phyloP scores from a whole-genome alignment of 2,888 invertebrate genomes.

The Listrodromus nycthemerus region DNA sequence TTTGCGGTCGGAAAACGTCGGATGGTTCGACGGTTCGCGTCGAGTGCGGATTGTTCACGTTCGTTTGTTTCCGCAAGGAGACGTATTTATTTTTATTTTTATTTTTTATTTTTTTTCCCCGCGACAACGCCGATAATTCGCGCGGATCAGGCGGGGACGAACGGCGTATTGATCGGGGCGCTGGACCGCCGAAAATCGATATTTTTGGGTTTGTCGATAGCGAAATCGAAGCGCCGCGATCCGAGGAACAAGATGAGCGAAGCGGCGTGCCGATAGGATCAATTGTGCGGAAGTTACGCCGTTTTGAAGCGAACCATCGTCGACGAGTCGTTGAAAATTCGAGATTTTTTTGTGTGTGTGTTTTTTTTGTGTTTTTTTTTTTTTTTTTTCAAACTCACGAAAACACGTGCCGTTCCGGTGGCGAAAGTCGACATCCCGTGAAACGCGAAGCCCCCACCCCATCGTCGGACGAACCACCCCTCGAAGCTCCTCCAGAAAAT shows the following conservation, averaged over 20 bases:
- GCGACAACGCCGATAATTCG: too few species aligned
- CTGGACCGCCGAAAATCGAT: neutral
- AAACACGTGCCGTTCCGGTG: too few species aligned
- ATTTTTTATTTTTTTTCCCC: too few species aligned
- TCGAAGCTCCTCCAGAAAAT: slow-evolving; percentile 74
- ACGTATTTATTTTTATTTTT: too few species aligned
- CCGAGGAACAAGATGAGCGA: neutral
- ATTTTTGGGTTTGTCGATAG: neutral
- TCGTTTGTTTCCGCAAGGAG: neutral
- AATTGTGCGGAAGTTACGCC: neutral
- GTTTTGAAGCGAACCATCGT: neutral
- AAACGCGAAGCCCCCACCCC: too few species aligned
- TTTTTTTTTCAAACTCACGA: too few species aligned
- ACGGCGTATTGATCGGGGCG: neutral
- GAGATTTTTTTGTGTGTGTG: too few species aligned
- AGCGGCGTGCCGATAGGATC: neutral
- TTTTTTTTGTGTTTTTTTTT: too few species aligned
- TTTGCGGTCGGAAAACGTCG: neutral
- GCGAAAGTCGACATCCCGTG: too few species aligned
- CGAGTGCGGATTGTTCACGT: neutral
- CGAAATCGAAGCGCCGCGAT: neutral
- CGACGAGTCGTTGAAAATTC: neutral
- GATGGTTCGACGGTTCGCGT: neutral
- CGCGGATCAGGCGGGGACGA: neutral
- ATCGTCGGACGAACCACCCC: neutral